A percentile compares a stretch with the other conserved stretches of the same genome.
phyloP scores from a whole-genome alignment of 2,888 invertebrate genomes.

The Marronus borbonicus region DNA sequence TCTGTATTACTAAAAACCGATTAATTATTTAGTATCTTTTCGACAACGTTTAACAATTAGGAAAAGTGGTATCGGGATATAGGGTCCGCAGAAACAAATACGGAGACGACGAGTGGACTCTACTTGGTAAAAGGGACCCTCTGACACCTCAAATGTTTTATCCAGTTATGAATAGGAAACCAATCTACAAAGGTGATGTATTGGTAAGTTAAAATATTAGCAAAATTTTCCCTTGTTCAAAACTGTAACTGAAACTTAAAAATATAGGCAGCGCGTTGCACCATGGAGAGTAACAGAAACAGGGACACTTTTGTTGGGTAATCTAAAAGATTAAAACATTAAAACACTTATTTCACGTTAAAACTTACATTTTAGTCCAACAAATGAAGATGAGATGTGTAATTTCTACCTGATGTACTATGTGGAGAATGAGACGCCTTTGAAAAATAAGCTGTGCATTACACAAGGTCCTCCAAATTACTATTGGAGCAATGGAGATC shows the following conservation, averaged over 20 bases:
- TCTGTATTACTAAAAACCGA: not conserved
- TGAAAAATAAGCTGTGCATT: constrained; percentile 88
- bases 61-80: constrained; percentile 88
- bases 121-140: constrained; percentile 90
- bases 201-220: constrained; percentile 70
- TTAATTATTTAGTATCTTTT: not conserved
- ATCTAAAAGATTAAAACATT: constrained; percentile 59
- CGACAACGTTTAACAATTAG: constrained; percentile 66
- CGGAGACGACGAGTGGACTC: constrained; percentile 81
- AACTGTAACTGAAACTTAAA: constrained; percentile 5
- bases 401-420: constrained; percentile 97
- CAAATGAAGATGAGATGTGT: constrained; percentile 95
- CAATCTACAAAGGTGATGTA: constrained; percentile 80
- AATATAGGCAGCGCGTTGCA: constrained; percentile 87
- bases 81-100: constrained; percentile 75
- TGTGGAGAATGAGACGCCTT: constrained; percentile 82
- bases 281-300: constrained; percentile 85
- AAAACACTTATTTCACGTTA: not conserved
- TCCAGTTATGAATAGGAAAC: constrained; percentile 78
- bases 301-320: constrained; percentile 83
- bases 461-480: constrained; percentile 88
- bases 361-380: constrained; percentile 74
- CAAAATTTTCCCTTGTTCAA: not conserved
- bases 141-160: constrained; percentile 96
- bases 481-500: constrained; percentile 82